These are phyloP conservation scores for Amphipoea oculea DNA, from an alignment of 2,888 invertebrate species.

Conservation along the genomic window DNA sequence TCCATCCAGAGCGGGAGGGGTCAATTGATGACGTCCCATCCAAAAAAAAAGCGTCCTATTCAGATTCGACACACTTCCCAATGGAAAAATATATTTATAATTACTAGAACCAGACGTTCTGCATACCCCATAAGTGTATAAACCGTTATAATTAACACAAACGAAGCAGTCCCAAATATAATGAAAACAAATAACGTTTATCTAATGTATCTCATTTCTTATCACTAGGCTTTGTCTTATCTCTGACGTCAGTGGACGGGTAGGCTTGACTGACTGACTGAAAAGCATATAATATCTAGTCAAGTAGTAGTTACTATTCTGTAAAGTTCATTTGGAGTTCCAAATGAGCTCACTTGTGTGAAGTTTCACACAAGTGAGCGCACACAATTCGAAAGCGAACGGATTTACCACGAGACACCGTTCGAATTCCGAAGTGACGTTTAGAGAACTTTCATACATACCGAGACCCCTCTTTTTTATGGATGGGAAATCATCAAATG, in stretches of 20 bases:
- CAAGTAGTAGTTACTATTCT: too few species aligned
- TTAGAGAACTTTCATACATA: too few species aligned
- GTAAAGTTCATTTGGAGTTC: neutral
- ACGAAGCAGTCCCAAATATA: conserved; percentile 24
- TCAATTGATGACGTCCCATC: too few species aligned
- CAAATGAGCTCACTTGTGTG: too few species aligned
- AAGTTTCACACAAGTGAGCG: neutral
- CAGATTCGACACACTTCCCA: too few species aligned
- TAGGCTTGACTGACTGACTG: neutral
- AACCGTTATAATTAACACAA: conserved; percentile 4
- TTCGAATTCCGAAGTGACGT: neutral
- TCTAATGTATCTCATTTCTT: conserved; percentile 19
- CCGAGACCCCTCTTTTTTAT: too few species aligned
- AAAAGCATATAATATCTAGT: neutral
- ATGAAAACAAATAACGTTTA: conserved; percentile 14
- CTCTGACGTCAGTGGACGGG: conserved; percentile 29
- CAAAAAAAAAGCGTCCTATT: too few species aligned
- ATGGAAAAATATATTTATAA: too few species aligned
- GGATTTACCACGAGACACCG: neutral
- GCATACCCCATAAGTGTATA: neutral
- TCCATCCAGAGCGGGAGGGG: too few species aligned
- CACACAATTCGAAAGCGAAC: neutral
- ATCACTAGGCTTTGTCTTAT: conserved; percentile 38
- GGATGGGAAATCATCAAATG: too few species aligned
- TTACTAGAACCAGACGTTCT: too few species aligned